phyloP scores from a whole-genome alignment of 2,888 invertebrate genomes.

The Drosophila emarginata region DNA sequence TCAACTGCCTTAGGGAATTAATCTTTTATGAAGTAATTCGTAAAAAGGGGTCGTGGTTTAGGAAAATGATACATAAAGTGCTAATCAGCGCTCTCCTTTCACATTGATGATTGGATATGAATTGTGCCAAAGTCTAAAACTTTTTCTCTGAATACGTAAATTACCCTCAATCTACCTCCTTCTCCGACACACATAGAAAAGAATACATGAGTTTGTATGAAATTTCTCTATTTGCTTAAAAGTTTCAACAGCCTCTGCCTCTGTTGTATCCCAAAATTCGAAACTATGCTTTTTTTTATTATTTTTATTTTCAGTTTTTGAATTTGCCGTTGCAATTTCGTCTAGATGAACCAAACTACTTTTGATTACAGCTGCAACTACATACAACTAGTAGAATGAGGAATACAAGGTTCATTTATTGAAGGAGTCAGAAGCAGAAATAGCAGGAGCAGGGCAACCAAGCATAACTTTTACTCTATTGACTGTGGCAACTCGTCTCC shows the following conservation, averaged over 20 bases:
- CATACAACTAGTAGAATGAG: not conserved
- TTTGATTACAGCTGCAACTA: constrained; percentile 67
- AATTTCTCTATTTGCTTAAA: constrained; percentile 48
- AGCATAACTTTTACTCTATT: constrained; percentile 76
- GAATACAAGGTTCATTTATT: constrained; percentile 21
- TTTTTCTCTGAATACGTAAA: not conserved
- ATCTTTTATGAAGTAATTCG: too few relatives aligned
- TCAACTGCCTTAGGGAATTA: too few relatives aligned
- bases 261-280: constrained; percentile 10
- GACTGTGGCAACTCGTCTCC: constrained; percentile 41
- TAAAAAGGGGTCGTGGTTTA: too few relatives aligned
- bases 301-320: constrained; percentile 18
- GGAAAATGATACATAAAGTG: too few relatives aligned
- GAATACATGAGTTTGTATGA: not conserved
- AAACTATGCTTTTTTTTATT: constrained; percentile 29
- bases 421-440: constrained; percentile 44
- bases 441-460: constrained; percentile 51
- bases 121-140: too few relatives aligned
- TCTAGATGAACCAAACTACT: constrained; percentile 57
- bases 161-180: not conserved
- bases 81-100: too few relatives aligned
- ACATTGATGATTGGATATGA: too few relatives aligned
- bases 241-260: constrained; percentile 55
- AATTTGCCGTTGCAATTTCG: not conserved
- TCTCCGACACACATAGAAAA: not conserved